Conservation (phyloP, 1,140 invertebrate species). For the Branchinecta lynchi region DNA sequence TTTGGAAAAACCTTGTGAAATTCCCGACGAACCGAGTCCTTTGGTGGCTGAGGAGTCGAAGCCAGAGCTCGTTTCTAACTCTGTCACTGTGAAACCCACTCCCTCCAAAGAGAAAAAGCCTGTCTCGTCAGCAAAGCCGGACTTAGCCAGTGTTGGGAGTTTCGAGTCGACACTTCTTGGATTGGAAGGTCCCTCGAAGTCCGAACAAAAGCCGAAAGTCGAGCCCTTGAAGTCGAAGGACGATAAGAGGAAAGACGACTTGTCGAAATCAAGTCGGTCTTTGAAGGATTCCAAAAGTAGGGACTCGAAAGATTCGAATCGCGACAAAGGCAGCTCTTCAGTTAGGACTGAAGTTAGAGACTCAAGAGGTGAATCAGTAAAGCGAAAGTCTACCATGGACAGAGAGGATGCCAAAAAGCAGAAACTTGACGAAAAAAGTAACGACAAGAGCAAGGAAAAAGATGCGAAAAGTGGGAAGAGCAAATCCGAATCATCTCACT, state of each 20-base stretch:
- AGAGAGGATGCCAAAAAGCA: not conserved
- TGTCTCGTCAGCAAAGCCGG: not conserved
- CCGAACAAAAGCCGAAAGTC: not conserved
- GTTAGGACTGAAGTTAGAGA: not conserved
- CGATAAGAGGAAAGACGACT: not conserved
- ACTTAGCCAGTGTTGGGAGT: not conserved
- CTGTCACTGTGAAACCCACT: not conserved
- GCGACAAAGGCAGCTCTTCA: no score
- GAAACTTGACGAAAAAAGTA: conserved; percentile 9
- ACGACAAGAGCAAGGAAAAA: not conserved
- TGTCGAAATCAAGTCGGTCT: not conserved
- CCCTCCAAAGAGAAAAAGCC: not conserved
- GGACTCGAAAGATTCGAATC: not conserved
- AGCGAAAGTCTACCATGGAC: not conserved
- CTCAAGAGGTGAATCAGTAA: not conserved
- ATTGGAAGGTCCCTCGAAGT: not conserved
- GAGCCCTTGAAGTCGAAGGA: not conserved
- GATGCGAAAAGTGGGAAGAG: conserved; percentile 1
- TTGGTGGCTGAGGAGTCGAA: not conserved
- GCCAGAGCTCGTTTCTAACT: not conserved
- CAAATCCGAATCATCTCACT: no score
- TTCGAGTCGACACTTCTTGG: not conserved
- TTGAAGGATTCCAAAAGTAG: not conserved
- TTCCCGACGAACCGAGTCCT: not conserved
- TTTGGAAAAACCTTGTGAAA: not conserved